Evolutionary conservation across 2,797 vertebrate species (phyloP).

Genomic region (Lepilemur ruficaudatus): DNA sequence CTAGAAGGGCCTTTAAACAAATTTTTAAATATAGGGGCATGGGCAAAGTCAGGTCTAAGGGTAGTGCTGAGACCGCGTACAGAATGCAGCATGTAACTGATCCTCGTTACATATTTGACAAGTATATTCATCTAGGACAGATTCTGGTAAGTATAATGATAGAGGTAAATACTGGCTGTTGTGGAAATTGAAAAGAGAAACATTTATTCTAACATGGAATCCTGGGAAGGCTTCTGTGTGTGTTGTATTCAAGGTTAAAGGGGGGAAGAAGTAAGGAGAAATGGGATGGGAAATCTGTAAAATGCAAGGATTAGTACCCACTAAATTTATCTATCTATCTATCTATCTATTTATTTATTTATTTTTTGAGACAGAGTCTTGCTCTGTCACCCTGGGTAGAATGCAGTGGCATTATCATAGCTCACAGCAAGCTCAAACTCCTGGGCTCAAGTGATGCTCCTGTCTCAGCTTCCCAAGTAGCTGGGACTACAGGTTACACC

Average conservation of each 20-base stretch:
- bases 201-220: neutral
- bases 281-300: neutral
- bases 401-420: too few species aligned
- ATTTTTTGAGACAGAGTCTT: too few species aligned
- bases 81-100: neutral
- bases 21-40: neutral
- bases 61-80: neutral
- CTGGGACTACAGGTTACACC: too few species aligned
- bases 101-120: neutral
- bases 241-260: neutral
- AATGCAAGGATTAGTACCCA: neutral
- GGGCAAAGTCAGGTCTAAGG: neutral
- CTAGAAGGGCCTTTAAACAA: neutral
- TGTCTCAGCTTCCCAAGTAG: too few species aligned
- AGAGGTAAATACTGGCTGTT: neutral
- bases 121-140: neutral
- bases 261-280: neutral
- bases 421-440: too few species aligned
- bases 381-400: too few species aligned
- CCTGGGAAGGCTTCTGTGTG: neutral
- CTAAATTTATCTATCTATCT: neutral
- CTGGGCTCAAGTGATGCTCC: too few species aligned
- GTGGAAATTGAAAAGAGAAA: neutral
- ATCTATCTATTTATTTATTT: too few species aligned
- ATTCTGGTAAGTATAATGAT: neutral